Evolutionary conservation across 2,113 vertebrate species (phyloP).

Genomic region (Bubo bubo): DNA sequence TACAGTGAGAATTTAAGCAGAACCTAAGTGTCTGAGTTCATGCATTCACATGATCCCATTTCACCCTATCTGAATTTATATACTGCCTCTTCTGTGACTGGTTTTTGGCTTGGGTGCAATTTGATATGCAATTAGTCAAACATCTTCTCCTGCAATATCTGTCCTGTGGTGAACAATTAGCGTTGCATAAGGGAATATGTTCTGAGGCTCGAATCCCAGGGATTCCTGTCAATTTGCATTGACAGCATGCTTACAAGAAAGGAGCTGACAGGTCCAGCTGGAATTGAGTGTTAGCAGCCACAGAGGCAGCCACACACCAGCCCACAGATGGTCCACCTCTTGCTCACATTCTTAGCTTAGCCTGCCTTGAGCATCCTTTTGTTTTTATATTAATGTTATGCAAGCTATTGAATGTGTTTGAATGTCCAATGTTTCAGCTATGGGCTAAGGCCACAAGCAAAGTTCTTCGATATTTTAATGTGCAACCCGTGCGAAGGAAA

Average conservation of each 20-base stretch:
- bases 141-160: not conserved
- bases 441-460: not conserved
- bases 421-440: not conserved
- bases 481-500: not conserved
- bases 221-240: slow-evolving; percentile 28
- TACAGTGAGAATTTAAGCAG: not conserved
- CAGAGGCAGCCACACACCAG: not conserved
- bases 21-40: not conserved
- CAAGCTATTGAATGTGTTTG: not conserved
- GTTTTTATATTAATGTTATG: not conserved
- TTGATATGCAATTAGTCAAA: slow-evolving; percentile 47
- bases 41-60: not conserved
- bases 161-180: slow-evolving; percentile 37
- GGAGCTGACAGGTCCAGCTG: not conserved
- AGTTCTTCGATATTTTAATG: not conserved
- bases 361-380: not conserved
- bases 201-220: not conserved
- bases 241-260: not conserved
- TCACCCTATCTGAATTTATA: not conserved
- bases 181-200: not conserved
- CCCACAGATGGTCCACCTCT: not conserved
- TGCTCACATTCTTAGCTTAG: not conserved
- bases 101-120: slow-evolving; percentile 4
- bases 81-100: not conserved
- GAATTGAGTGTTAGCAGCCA: not conserved